A percentile compares a stretch with the other conserved stretches of the same genome.
These are phyloP conservation scores for Herpailurus yagouaroundi DNA, from an alignment of 2,113 vertebrate genomes.

Conservation along the genomic window DNA sequence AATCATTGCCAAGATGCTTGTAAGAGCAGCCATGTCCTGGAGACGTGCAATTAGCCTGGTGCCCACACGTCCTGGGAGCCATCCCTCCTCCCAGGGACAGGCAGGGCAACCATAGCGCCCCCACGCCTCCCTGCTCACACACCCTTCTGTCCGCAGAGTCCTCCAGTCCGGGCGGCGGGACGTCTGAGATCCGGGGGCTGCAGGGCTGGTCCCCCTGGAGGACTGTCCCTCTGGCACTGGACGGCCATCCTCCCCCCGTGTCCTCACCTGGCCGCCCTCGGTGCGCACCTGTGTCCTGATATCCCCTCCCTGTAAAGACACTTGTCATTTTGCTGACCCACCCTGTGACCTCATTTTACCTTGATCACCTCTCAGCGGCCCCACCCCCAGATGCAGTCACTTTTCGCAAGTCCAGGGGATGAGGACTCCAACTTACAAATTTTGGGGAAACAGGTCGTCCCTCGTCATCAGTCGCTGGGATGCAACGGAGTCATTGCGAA, in stretches of 20 bases:
- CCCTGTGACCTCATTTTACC: no score
- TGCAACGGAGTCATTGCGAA: background rate
- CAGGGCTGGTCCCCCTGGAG: fast-evolving
- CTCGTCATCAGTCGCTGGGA: background rate
- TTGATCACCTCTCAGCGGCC: background rate
- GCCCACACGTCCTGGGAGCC: background rate
- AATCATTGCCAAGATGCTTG: fast-evolving
- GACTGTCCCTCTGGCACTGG: fast-evolving
- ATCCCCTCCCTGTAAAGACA: background rate
- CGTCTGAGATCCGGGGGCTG: fast-evolving
- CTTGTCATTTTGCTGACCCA: background rate
- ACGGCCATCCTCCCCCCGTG: background rate
- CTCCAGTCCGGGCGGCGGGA: background rate
- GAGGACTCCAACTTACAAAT: background rate
- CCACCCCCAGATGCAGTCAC: no score
- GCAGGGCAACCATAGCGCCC: fast-evolving
- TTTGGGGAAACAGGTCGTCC: no score
- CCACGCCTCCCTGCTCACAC: fast-evolving
- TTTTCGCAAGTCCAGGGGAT: background rate
- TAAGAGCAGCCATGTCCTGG: fast-evolving
- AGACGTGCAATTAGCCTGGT: fast-evolving
- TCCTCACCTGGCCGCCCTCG: background rate
- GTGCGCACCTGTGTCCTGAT: background rate
- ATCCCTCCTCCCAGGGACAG: fast-evolving
- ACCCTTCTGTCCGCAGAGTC: fast-evolving